Evolutionary conservation across 2,113 vertebrate genomes (phyloP).

Genomic region (Mesitornis unicolor): DNA sequence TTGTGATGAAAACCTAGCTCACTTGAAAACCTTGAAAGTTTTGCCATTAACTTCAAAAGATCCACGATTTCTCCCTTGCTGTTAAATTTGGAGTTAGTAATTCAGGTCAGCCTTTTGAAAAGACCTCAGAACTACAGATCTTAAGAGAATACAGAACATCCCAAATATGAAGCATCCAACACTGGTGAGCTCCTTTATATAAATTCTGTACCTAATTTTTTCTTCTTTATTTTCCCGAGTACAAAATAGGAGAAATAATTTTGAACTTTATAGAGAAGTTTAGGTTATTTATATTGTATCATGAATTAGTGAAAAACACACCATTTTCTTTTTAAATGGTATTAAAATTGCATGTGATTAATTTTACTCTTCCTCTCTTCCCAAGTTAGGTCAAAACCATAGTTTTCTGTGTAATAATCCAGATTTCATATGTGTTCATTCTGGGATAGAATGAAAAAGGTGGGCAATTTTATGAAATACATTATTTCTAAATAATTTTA

Average conservation of each 20-base stretch:
- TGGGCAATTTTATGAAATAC: not conserved
- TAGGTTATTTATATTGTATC: not conserved
- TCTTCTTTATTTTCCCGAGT: not conserved
- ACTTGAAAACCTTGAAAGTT: constrained; percentile 31
- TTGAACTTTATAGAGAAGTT: not conserved
- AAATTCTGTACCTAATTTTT: not conserved
- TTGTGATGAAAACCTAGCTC: not conserved
- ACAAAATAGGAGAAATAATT: not conserved
- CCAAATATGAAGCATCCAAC: not conserved
- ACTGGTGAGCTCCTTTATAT: not conserved
- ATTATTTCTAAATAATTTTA: not conserved
- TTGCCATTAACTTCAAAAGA: constrained; percentile 26
- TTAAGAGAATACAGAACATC: not conserved
- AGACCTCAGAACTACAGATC: not conserved
- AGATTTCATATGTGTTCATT: not conserved
- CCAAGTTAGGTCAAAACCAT: not conserved
- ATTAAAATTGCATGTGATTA: not conserved
- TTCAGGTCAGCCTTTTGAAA: constrained; percentile 39
- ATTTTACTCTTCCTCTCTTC: not conserved
- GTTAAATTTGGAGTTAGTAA: constrained; percentile 7
- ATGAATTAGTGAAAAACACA: not conserved
- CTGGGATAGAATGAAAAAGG: not conserved
- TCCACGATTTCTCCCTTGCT: not conserved
- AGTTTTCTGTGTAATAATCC: not conserved
- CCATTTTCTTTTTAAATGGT: too few relatives aligned